These are phyloP conservation scores for Andrena hattorfiana DNA, from an alignment of 2,888 invertebrate genomes.

Conservation along the genomic window DNA sequence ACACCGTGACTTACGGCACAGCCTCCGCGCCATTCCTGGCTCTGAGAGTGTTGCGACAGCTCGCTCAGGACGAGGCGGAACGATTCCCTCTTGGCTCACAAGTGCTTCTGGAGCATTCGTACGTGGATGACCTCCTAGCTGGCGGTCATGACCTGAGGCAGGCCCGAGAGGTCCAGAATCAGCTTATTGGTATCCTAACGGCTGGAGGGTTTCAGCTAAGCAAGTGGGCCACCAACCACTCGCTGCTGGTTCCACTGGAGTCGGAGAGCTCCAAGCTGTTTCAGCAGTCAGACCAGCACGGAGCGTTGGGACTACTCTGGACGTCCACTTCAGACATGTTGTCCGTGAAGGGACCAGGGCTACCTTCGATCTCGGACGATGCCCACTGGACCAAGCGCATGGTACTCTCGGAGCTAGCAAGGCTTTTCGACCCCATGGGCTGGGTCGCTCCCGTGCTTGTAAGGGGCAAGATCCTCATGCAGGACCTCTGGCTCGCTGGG, in stretches of 20 bases:
- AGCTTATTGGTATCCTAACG: background rate
- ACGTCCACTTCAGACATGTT: background rate
- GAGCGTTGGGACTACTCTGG: background rate
- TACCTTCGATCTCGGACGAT: background rate
- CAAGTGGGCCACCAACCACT: background rate
- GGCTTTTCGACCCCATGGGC: background rate
- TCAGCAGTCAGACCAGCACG: background rate
- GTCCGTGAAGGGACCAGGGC: background rate
- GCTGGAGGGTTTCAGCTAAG: background rate
- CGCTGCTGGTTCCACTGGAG: background rate
- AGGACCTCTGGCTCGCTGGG: background rate
- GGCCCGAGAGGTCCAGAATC: background rate
- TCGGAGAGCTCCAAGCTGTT: background rate
- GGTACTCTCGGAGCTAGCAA: background rate
- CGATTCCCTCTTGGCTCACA: background rate
- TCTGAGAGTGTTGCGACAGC: background rate
- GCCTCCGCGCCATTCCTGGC: background rate
- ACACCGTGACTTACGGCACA: background rate
- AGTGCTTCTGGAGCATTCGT: background rate
- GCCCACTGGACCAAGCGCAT: background rate
- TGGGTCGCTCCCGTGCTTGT: background rate
- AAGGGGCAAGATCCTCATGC: background rate
- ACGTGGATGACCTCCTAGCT: background rate
- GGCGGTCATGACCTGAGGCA: background rate
- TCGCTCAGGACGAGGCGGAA: background rate